Percentiles rank a stretch among this genome's conserved stretches.
Conservation (phyloP, 2,113 vertebrate species). For the Rhizomys pruinosus region DNA sequence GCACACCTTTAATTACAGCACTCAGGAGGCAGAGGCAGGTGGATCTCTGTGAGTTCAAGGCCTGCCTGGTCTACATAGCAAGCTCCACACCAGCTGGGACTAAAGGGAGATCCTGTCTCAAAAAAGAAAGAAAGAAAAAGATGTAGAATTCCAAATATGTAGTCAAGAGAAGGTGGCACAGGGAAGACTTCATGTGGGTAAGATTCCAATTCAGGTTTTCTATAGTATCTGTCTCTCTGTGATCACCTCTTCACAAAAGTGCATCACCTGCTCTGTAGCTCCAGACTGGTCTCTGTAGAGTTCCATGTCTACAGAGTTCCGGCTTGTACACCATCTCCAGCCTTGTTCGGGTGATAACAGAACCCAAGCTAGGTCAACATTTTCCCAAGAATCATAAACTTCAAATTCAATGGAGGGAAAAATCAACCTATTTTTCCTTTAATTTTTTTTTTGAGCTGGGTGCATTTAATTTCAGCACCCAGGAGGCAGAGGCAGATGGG, state of each 20-base stretch:
- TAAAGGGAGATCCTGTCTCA: too few relatives aligned
- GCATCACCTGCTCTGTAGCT: background rate
- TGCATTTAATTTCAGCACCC: too few relatives aligned
- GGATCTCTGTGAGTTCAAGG: too few relatives aligned
- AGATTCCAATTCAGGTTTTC: background rate
- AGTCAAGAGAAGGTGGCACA: background rate
- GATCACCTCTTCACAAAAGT: background rate
- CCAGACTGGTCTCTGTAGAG: background rate
- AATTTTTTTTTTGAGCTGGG: too few relatives aligned
- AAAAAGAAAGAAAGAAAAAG: too few relatives aligned
- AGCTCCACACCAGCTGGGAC: too few relatives aligned
- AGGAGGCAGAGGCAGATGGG: too few relatives aligned
- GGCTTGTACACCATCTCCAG: background rate
- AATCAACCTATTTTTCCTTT: background rate
- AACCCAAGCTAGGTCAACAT: background rate
- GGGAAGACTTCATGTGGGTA: background rate
- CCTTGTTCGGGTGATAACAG: background rate
- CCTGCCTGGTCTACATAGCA: too few relatives aligned
- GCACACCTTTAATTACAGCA: too few relatives aligned
- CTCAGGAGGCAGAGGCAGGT: too few relatives aligned
- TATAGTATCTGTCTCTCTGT: background rate
- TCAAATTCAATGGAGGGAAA: background rate
- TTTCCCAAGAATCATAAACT: background rate
- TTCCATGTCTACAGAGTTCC: background rate
- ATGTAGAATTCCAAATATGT: too few relatives aligned